These are phyloP conservation scores for Bombus picipes DNA, from an alignment of 1,140 invertebrate genomes.

Conservation along the genomic window DNA sequence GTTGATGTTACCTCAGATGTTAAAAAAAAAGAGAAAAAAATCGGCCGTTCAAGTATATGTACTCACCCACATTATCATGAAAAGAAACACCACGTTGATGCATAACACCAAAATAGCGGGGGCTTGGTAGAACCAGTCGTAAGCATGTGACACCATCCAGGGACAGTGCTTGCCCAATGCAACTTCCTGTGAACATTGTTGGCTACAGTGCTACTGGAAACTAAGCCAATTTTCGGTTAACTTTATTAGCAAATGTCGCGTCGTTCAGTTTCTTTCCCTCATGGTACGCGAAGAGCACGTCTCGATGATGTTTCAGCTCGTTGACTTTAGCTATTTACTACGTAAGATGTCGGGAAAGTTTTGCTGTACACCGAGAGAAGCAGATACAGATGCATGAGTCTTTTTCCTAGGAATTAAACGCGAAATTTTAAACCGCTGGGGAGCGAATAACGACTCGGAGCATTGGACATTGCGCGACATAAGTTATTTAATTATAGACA, in stretches of 20 bases:
- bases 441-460: background rate
- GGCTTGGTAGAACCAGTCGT: constrained; percentile 92
- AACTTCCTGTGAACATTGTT: constrained; percentile 70
- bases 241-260: background rate
- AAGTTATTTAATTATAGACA: background rate
- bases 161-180: constrained; percentile 83
- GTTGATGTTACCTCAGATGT: background rate
- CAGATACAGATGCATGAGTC: background rate
- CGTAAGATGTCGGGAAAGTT: background rate
- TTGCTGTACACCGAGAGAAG: background rate
- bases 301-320: background rate
- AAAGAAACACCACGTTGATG: constrained; percentile 93
- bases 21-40: background rate
- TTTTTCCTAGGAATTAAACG: background rate
- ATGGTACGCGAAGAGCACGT: background rate
- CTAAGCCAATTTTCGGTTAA: background rate
- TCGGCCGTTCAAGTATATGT: background rate
- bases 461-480: background rate
- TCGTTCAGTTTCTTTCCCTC: background rate
- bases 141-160: constrained; percentile 88
- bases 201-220: background rate
- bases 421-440: background rate
- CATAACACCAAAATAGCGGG: constrained; percentile 89
- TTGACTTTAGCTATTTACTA: background rate
- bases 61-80: constrained; percentile 96